Evolutionary conservation across 2,113 vertebrate genomes (phyloP), one percentile per base, ranked within the genome.

Genomic region (Passer montanus): DNA sequence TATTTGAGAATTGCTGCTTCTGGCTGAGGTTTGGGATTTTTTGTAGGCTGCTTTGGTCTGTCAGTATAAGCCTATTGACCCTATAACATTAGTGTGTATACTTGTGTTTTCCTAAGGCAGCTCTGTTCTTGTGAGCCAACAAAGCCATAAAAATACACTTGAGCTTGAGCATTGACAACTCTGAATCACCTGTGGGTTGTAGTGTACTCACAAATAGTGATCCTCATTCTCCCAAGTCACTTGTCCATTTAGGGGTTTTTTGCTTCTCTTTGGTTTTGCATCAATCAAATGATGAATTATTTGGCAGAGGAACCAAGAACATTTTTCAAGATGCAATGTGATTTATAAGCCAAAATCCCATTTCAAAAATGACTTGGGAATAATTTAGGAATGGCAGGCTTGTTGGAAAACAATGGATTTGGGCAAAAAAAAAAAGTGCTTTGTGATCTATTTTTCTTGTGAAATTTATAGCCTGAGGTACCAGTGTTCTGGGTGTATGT

Each of bases 241-340:
- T 59, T 90, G 16, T 56, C 37, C 4, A 55, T 37, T 23, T 62
- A 37, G 9, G 18, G 7, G 2, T n/a, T 44, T 23, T 50, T 46
- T 33, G 2, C 13, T 81, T 70, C 31, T 77, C 22, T 58, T 92
- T 79, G 16, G 17, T 90, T 90, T 90, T 78, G 24, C 43, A 22
- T 94, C 53, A 89, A 27, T 89, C 56, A 78, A 84, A 67, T 63
- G 35, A 67, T 77, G 20, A 80, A 33, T 73, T 83, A 37, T 89
- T 80, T 92, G 73, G n/a, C 0, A 0, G 52, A 80, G 28, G n/a
- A 63, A 15, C 15, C 3, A 50, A 73, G 53, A 77, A 33, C 4
- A 43, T 63, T 91, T 89, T 89, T 55, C 19, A 90, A 90, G 43
- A 70, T 3, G 2, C 13, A 12, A 2, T 77, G 44, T 81, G 64